Evolutionary conservation across 2,888 invertebrate genomes (phyloP), one percentile per base, ranked within the genome.

Genomic region (Chaetogeoica ovagalla): DNA sequence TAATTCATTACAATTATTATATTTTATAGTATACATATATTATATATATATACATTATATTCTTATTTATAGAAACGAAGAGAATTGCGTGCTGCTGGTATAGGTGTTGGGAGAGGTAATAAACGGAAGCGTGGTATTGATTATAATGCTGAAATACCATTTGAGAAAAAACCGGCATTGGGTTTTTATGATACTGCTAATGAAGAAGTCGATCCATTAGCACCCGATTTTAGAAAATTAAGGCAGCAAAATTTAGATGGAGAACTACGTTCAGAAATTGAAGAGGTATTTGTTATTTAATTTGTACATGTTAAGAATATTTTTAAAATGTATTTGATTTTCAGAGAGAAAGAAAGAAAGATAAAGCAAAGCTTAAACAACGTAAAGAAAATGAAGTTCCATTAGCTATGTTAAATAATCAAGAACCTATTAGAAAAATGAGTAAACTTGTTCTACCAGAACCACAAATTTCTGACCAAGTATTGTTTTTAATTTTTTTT

Each of bases 81-180:
- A 62, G 99, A 99, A 87, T 88, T 99, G 65, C 91, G 97, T 83
- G 98, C 98, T 82, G 99, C 99, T 30, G 99, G 99, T 8, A 98
- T 99, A 83, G 91, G 83, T 88, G 89, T 5, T 86, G 87, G 83
- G 81, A 83, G 84, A 71, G 83, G 89, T 39, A 90, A 91, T 81
- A 92, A 92, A 85, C 91, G 91, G 85, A 90, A 96, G 86, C 92
- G 96, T 17, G 96, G 96, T 0, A 95, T 99, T 7, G 96, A 99
- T 86, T 99, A 98, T 88, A 98, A 98, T 86, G 91, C 93, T 0
- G 99, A 99, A 88, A 93, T 99, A 84, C 97, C 99, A 0, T 99
- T 99, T 87, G 98, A 98, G 86, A 98, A 98, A 87, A 90, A 91
- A 60, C 97, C 98, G 0, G 93, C 96, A 0, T 85, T 91, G 17